A percentile compares a stretch with the other conserved stretches of the same genome.
Conservation (phyloP, 2,797 vertebrate species). For the Poeciliopsis paucimaculata region DNA sequence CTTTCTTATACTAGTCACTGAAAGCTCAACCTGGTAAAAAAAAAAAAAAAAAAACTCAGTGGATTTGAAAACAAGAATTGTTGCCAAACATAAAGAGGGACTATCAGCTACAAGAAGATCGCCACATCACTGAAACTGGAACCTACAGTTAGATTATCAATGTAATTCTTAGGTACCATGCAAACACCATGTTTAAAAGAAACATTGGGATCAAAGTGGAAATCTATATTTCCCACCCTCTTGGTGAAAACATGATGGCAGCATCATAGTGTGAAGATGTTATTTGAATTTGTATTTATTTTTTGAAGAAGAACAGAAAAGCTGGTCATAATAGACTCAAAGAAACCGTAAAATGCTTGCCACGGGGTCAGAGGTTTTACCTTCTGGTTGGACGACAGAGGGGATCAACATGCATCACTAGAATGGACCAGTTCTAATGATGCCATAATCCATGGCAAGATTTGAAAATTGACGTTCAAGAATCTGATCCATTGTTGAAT, state of each 20-base stretch:
- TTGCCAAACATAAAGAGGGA: no score
- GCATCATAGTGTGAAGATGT: neutral
- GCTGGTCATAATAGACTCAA: neutral
- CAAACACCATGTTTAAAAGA: no score
- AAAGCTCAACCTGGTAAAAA: no score
- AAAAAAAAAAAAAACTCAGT: no score
- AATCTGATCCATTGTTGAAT: neutral
- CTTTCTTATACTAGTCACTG: no score
- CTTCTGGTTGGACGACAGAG: neutral
- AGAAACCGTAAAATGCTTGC: neutral
- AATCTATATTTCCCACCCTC: neutral
- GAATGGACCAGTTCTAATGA: neutral
- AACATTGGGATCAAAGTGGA: neutral
- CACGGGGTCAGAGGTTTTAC: neutral
- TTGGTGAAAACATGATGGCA: neutral
- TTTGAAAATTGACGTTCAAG: neutral
- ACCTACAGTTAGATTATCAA: neutral
- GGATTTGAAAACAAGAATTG: no score
- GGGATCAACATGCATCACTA: neutral
- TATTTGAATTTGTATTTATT: neutral
- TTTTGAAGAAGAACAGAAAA: neutral
- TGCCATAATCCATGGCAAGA: neutral
- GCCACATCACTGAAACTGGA: no score
- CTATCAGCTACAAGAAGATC: no score
- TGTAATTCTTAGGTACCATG: neutral